A percentile compares a stretch with the other conserved stretches of the same genome.
These are phyloP conservation scores for Drosophila ironensis DNA, from an alignment of 1,140 invertebrate genomes.

Conservation along the genomic window DNA sequence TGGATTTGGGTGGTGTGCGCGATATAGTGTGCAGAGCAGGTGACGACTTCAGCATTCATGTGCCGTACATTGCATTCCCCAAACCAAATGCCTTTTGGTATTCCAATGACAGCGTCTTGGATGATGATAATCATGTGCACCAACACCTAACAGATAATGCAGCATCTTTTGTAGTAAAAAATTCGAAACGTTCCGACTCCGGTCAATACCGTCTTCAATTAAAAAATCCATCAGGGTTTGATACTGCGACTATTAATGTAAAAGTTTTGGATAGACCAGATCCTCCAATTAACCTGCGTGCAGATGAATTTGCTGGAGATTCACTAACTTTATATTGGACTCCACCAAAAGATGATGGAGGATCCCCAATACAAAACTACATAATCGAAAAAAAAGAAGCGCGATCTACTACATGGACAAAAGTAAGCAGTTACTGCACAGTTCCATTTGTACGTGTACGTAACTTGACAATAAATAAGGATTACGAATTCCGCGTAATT, in stretches of 20 bases:
- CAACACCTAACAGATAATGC: conserved; percentile 93
- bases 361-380: conserved; percentile 97
- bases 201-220: conserved; percentile 96
- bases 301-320: conserved; percentile 97
- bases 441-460: conserved; percentile 93
- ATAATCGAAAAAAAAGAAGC: conserved; percentile 97
- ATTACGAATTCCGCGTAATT: conserved; percentile 98
- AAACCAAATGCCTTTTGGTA: conserved; percentile 97
- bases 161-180: conserved; percentile 94
- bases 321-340: conserved; percentile 97
- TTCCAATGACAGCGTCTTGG: conserved; percentile 88
- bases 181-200: conserved; percentile 94
- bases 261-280: conserved; percentile 95
- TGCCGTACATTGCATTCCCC: conserved; percentile 97
- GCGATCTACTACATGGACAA: conserved; percentile 91
- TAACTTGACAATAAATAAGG: conserved; percentile 93
- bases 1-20: conserved; percentile 95
- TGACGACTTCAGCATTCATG: conserved; percentile 97
- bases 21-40: conserved; percentile 98
- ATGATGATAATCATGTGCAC: conserved; percentile 90
- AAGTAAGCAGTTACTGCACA: conserved; percentile 95
- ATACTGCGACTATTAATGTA: conserved; percentile 96
- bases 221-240: conserved; percentile 96
- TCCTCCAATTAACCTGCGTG: conserved; percentile 92
- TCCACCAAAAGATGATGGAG: conserved; percentile 97